Percentiles rank a stretch among this genome's conserved stretches.
phyloP scores from a whole-genome alignment of 2,888 invertebrate species.

The Thecophora atra region DNA sequence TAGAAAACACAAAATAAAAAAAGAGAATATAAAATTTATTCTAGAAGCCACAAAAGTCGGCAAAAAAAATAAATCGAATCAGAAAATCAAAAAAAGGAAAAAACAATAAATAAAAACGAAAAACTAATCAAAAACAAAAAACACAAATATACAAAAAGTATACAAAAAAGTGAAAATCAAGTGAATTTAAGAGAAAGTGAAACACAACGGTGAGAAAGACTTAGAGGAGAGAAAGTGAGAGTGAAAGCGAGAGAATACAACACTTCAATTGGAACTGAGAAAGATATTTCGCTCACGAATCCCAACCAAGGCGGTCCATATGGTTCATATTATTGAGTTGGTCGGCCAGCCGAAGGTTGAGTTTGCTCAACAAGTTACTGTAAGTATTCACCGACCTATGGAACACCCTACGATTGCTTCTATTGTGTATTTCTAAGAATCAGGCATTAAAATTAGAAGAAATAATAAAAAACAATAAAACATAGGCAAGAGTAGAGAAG shows the following conservation, averaged over 20 bases:
- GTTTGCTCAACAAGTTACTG: conserved; percentile 79
- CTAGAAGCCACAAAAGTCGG: conserved; percentile 2
- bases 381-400: conserved; percentile 68
- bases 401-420: no score
- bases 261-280: conserved; percentile 27
- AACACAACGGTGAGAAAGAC: no score
- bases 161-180: not conserved
- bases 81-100: not conserved
- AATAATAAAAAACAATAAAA: conserved; percentile 29
- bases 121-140: not conserved
- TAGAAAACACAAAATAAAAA: not conserved
- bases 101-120: conserved; percentile 13
- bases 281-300: conserved; percentile 29
- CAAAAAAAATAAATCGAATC: not conserved
- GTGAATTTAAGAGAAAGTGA: not conserved
- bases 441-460: not conserved
- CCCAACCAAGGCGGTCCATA: conserved; percentile 72
- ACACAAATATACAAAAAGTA: not conserved
- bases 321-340: conserved; percentile 84
- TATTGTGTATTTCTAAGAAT: no score
- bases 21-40: not conserved
- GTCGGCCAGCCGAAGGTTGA: conserved; percentile 82
- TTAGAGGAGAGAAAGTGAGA: no score
- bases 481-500: conserved; percentile 9
- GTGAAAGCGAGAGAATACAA: conserved; percentile 20